phyloP scores from a whole-genome alignment of 2,888 invertebrate genomes.

The Andrena fulva region DNA sequence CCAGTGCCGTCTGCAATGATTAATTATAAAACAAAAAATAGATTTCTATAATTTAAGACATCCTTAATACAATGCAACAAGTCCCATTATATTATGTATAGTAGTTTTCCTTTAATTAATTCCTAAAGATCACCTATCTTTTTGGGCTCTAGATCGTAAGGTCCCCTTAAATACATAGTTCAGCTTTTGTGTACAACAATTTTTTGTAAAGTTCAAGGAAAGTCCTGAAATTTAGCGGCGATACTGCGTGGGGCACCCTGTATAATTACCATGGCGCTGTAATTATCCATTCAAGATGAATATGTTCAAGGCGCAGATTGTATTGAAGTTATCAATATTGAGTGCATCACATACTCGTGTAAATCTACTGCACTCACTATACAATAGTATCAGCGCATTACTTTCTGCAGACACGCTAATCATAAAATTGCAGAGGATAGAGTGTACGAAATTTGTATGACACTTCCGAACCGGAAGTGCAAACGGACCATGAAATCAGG shows the following conservation, averaged over 20 bases:
- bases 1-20: too few species aligned
- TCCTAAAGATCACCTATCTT: too few species aligned
- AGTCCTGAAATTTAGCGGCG: too few species aligned
- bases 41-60: too few species aligned
- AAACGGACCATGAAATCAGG: constrained; percentile 83
- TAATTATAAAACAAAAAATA: too few species aligned
- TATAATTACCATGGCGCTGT: too few species aligned
- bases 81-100: too few species aligned
- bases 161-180: constrained; percentile 9
- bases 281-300: neutral
- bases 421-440: constrained; percentile 43
- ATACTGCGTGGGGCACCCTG: too few species aligned
- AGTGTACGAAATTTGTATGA: constrained; percentile 67
- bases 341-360: neutral
- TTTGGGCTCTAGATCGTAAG: neutral
- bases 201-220: too few species aligned
- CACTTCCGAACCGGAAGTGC: constrained; percentile 81
- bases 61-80: too few species aligned
- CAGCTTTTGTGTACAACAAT: too few species aligned
- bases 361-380: neutral
- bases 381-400: neutral
- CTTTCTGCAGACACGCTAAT: constrained; percentile 11
- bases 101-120: too few species aligned
- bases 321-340: neutral
- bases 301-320: neutral